A percentile compares a stretch with the other conserved stretches of the same genome.
These are phyloP conservation scores for Sylvilagus bachmani DNA, from an alignment of 2,113 vertebrate species.

Conservation along the genomic window DNA sequence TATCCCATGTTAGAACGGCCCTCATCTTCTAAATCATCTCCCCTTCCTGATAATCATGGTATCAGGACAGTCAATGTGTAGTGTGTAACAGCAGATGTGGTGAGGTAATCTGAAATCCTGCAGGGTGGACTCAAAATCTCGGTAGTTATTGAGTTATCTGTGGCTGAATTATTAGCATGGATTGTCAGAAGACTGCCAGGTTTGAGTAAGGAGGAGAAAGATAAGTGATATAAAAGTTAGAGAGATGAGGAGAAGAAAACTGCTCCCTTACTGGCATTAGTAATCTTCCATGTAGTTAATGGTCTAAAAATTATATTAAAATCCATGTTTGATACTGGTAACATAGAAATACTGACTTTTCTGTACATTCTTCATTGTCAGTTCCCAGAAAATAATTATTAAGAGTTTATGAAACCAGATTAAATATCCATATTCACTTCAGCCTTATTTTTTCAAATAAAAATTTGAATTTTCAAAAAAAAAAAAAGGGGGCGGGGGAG, in stretches of 20 bases:
- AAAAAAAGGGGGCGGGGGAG: too few species aligned
- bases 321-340: not conserved
- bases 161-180: too few species aligned
- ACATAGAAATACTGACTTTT: not conserved
- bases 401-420: too few species aligned
- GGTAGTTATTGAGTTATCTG: too few species aligned
- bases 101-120: too few species aligned
- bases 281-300: not conserved
- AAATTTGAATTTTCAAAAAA: not conserved
- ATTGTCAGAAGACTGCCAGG: too few species aligned
- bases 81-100: too few species aligned
- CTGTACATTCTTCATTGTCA: too few species aligned
- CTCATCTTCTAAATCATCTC: not conserved
- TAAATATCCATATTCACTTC: too few species aligned
- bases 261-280: not conserved
- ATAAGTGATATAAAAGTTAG: not conserved
- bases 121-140: too few species aligned
- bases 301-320: not conserved
- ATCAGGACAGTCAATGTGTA: too few species aligned
- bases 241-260: not conserved
- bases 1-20: not conserved
- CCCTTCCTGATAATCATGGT: not conserved
- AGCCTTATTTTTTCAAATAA: not conserved
- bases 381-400: too few species aligned
- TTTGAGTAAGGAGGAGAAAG: not conserved